phyloP scores from a whole-genome alignment of 1,140 invertebrate species.

The Drosophila eugracilis region DNA sequence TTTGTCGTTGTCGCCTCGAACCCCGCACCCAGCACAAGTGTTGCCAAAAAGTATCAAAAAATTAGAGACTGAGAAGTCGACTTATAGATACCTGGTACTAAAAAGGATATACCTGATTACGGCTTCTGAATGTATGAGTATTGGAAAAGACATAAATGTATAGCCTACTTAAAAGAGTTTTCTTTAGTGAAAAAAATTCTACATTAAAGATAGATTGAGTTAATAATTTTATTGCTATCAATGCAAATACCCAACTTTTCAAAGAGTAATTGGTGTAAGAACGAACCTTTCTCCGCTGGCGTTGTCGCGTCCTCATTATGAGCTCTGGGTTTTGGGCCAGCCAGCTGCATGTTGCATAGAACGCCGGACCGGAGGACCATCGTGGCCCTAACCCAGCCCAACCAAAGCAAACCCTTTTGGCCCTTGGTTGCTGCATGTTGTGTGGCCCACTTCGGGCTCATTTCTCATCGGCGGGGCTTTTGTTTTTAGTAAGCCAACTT shows the following conservation, averaged over 20 bases:
- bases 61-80: neutral
- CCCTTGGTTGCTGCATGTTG: slow-evolving; percentile 28
- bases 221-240: neutral
- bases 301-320: slow-evolving; percentile 60
- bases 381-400: neutral
- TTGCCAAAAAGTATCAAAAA: slow-evolving; percentile 44
- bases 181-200: too few relatives aligned
- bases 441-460: slow-evolving; percentile 64
- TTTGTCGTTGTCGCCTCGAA: slow-evolving; percentile 51
- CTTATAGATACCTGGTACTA: neutral
- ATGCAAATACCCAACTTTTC: slow-evolving; percentile 1
- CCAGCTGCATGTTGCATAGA: slow-evolving; percentile 54
- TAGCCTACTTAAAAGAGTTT: neutral
- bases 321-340: slow-evolving; percentile 40
- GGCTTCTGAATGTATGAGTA: too few relatives aligned
- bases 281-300: slow-evolving; percentile 25
- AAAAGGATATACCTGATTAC: neutral
- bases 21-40: slow-evolving; percentile 46
- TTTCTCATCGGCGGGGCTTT: slow-evolving; percentile 72
- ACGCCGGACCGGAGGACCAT: neutral
- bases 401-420: slow-evolving; percentile 2
- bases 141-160: too few relatives aligned
- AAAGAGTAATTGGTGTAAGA: neutral
- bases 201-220: too few relatives aligned
- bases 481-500: slow-evolving; percentile 69